These are phyloP conservation scores for Ganaspis sp. DNA, from an alignment of 1,140 invertebrate genomes.

Conservation along the genomic window DNA sequence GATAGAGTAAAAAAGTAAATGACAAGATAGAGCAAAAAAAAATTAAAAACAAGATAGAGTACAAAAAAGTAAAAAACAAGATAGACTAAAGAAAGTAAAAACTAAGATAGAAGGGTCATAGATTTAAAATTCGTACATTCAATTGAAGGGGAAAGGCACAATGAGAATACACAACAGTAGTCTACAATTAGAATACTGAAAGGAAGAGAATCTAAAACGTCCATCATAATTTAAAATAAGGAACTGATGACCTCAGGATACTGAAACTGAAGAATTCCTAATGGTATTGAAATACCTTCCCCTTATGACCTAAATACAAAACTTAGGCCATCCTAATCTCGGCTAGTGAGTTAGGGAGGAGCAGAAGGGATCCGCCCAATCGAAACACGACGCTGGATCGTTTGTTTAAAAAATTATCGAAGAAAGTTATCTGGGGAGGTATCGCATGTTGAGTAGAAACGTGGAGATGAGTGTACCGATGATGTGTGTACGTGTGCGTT, in stretches of 20 bases:
- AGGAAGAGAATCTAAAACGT: conserved; percentile 38
- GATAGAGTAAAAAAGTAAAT: too few relatives aligned
- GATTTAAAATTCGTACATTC: neutral
- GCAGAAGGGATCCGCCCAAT: conserved; percentile 56
- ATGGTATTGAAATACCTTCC: conserved; percentile 38
- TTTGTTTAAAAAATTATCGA: conserved; percentile 77
- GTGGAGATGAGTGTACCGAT: conserved; percentile 49
- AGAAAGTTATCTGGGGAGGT: conserved; percentile 62
- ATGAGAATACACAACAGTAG: neutral
- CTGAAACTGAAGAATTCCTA: conserved; percentile 28
- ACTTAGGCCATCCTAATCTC: conserved; percentile 50
- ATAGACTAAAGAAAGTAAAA: too few relatives aligned
- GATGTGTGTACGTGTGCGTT: conserved; percentile 51
- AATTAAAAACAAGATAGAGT: too few relatives aligned
- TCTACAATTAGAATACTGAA: neutral
- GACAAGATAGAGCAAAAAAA: too few relatives aligned
- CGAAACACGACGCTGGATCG: conserved; percentile 35
- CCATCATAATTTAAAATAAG: conserved; percentile 43
- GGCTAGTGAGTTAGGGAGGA: conserved; percentile 23
- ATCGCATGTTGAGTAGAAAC: conserved; percentile 27
- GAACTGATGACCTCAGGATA: conserved; percentile 49
- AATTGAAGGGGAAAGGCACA: neutral
- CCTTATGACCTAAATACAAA: conserved; percentile 58
- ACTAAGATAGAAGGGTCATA: too few relatives aligned
- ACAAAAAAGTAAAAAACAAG: too few relatives aligned